Percentiles rank a stretch among this genome's conserved stretches.
Conservation (phyloP, 2,888 invertebrate genomes). For the Pegoplata infirma region DNA sequence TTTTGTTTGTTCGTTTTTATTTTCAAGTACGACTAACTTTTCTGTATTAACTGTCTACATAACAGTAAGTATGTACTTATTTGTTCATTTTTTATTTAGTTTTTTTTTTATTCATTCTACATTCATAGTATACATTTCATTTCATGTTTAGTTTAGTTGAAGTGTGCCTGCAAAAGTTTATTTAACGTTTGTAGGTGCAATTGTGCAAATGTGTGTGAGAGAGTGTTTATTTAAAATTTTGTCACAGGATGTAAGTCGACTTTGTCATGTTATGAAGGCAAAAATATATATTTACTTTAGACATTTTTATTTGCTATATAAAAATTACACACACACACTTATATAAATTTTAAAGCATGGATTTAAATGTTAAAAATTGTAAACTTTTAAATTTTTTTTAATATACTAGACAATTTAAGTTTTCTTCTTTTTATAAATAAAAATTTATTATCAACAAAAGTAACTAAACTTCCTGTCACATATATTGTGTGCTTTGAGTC, state of each 20-base stretch:
- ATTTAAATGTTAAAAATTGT: too few relatives aligned
- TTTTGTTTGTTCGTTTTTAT: background rate
- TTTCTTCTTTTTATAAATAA: background rate
- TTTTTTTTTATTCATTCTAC: too few relatives aligned
- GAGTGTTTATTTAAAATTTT: background rate
- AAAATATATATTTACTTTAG: slow-evolving; percentile 44
- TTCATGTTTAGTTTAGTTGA: slow-evolving; percentile 26
- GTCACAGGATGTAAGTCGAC: slow-evolving; percentile 17
- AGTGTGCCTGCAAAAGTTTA: slow-evolving; percentile 38
- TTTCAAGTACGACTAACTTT: background rate
- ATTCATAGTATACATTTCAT: background rate
- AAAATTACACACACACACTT: too few relatives aligned
- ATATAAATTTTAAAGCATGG: too few relatives aligned
- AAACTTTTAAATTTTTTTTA: too few relatives aligned
- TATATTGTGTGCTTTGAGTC: background rate
- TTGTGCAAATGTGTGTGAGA: background rate
- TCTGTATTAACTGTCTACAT: background rate
- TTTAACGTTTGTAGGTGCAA: slow-evolving; percentile 11
- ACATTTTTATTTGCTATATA: slow-evolving; percentile 11
- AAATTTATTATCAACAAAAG: background rate
- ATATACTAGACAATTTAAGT: too few relatives aligned
- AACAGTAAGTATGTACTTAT: slow-evolving; percentile 7
- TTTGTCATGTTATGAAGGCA: slow-evolving; percentile 31
- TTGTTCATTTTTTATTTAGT: background rate
- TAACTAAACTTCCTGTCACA: background rate